Conservation (phyloP, 2,113 vertebrate species). For the Callaeas wilsoni region DNA sequence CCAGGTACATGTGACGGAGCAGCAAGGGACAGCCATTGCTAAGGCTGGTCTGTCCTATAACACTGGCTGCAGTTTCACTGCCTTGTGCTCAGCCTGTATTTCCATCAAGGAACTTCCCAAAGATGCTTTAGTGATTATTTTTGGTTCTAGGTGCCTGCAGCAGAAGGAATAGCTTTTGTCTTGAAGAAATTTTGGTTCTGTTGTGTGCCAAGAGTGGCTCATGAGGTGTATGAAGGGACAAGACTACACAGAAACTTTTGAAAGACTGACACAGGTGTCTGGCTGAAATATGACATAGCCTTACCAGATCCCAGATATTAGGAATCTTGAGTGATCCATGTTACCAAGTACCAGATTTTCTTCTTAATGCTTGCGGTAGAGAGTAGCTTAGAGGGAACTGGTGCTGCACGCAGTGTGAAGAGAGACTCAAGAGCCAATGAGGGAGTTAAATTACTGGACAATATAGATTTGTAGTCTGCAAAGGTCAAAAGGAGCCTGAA, state of each 20-base stretch:
- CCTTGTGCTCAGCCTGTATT: neutral
- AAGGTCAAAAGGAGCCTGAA: neutral
- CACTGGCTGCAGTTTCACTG: neutral
- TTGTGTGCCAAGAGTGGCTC: rapidly evolving
- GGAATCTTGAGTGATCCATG: neutral
- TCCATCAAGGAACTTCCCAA: neutral
- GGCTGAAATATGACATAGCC: neutral
- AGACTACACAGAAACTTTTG: neutral
- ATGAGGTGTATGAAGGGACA: neutral
- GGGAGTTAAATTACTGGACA: neutral
- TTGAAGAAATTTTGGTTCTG: neutral
- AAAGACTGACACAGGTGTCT: neutral
- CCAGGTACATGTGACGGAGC: neutral
- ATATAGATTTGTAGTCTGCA: neutral
- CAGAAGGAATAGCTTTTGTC: neutral
- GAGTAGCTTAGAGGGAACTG: neutral
- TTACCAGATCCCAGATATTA: neutral
- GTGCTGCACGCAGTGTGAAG: neutral
- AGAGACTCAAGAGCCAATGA: neutral
- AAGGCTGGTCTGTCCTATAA: neutral
- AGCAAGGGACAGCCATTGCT: neutral
- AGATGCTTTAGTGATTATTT: neutral
- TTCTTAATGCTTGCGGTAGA: neutral
- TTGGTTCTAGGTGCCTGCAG: neutral
- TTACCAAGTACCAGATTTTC: neutral